Evolutionary conservation across 2,797 vertebrate genomes (phyloP).

Genomic region (Lutjanus campechanus): DNA sequence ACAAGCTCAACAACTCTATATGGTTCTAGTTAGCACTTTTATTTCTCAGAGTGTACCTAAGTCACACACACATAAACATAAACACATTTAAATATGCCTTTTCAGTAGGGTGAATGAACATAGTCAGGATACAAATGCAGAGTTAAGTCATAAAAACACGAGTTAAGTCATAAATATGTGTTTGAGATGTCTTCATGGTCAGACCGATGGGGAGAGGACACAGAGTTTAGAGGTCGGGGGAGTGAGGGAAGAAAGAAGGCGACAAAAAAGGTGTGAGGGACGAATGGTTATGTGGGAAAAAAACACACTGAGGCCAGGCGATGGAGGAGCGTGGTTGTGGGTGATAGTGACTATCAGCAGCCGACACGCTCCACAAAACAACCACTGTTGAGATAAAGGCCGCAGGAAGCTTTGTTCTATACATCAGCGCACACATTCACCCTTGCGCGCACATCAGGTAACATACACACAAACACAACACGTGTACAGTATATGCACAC

Average conservation of each 20-base stretch:
- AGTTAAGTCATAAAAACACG: neutral
- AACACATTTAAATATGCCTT: neutral
- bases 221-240: slow-evolving; percentile 37
- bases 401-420: slow-evolving; percentile 65
- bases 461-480: slow-evolving; percentile 20
- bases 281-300: neutral
- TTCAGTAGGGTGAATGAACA: neutral
- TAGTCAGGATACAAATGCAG: neutral
- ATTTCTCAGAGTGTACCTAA: too few relatives aligned
- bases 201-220: slow-evolving; percentile 34
- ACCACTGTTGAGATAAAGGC: slow-evolving; percentile 66
- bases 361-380: slow-evolving; percentile 67
- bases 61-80: neutral
- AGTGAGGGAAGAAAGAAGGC: slow-evolving; percentile 18
- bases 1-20: too few relatives aligned
- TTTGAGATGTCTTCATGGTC: slow-evolving; percentile 21
- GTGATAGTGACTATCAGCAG: slow-evolving; percentile 79
- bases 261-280: slow-evolving; percentile 19
- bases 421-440: slow-evolving; percentile 32
- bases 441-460: slow-evolving; percentile 29
- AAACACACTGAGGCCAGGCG: slow-evolving; percentile 14
- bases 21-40: too few relatives aligned
- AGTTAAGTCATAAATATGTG: slow-evolving; percentile 5
- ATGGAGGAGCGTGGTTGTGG: slow-evolving; percentile 45
- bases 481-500: neutral